These are phyloP conservation scores for Megalurothrips usitatus DNA, from an alignment of 2,888 invertebrate genomes.

Conservation along the genomic window DNA sequence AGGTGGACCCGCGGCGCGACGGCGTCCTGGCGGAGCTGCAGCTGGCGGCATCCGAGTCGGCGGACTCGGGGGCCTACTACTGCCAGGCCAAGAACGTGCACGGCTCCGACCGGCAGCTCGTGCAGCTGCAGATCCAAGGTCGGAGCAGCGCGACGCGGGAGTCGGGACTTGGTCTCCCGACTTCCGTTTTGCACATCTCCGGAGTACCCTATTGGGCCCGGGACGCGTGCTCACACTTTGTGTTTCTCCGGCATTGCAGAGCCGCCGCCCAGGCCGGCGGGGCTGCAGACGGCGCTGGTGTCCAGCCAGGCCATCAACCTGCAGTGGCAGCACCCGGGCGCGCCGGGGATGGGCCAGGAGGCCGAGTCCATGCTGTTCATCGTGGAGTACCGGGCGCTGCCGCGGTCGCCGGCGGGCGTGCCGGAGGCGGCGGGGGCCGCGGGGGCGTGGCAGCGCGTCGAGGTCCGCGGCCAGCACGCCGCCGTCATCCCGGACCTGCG, in stretches of 20 bases:
- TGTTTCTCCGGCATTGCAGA: constrained; percentile 51
- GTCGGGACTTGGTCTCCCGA: no score
- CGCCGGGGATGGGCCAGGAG: constrained; percentile 51
- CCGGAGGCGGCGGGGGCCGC: constrained; percentile 10
- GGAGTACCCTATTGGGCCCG: no score
- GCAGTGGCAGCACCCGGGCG: constrained; percentile 67
- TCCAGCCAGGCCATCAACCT: constrained; percentile 67
- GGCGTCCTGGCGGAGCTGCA: constrained; percentile 67
- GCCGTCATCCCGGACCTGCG: constrained; percentile 63
- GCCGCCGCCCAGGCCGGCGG: constrained; percentile 65
- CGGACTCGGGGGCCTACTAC: constrained; percentile 71
- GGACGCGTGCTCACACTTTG: no score
- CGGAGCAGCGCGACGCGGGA: no score
- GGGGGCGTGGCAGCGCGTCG: constrained; percentile 62
- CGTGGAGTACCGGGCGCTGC: constrained; percentile 52
- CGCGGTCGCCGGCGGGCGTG: background rate
- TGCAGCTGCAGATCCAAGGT: constrained; percentile 67
- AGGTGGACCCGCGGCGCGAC: constrained; percentile 64
- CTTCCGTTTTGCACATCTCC: no score
- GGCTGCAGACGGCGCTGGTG: constrained; percentile 63
- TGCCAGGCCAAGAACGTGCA: constrained; percentile 73
- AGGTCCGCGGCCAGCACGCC: constrained; percentile 60
- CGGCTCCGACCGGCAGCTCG: constrained; percentile 65
- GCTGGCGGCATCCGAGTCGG: constrained; percentile 62
- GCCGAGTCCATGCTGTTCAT: constrained; percentile 66